Evolutionary conservation across 1,140 invertebrate species (phyloP), one percentile per base, ranked within the genome.

Genomic region (Hycleus cichorii): DNA sequence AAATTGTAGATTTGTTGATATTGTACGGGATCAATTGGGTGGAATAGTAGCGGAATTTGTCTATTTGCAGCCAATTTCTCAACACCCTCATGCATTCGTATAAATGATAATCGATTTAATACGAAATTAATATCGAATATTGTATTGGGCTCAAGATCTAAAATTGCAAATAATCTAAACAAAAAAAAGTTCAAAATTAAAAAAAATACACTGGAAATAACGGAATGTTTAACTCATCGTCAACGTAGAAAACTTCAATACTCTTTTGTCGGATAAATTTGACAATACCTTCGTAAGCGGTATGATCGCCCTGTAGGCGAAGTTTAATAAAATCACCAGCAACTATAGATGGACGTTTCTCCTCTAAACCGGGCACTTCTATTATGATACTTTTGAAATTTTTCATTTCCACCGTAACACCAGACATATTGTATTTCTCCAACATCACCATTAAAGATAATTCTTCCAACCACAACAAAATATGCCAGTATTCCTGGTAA

Each of bases 261-360:
- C 49, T 58, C 52, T 57, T 60, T 47, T 70, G 64, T 32, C 58
- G 59, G 7, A 72, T 63, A 26, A 5, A 39, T 26, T 43, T 49
- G 11, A 72, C 63, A 1, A 66, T 47, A 18, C 69, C 70, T 49
- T 59, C 50, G 43, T 70, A 72, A 7, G 51, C 64, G 0, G 49
- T 68, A 39, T 67, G 65, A 47, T 70, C 68, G 4, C 57, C 51
- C n/a, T 63, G 61, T 3, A 69, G 8, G n/a, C 67, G 49, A 8
- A 72, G 49, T 8, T 58, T 49, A 9, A 72, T 62, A 8, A 62
- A 25, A 60, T 72, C 71, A 11, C 71, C 71, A 18, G 38, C 56
- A 26, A 72, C 45, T 2, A 72, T 49, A 1, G 71, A 72, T 3
- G 71, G 71, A 10, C 71, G 57, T 56, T 72, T 72, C 56, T 72